Conservation (phyloP, 23 tunicate species). For the Trididemnum miniatum region DNA sequence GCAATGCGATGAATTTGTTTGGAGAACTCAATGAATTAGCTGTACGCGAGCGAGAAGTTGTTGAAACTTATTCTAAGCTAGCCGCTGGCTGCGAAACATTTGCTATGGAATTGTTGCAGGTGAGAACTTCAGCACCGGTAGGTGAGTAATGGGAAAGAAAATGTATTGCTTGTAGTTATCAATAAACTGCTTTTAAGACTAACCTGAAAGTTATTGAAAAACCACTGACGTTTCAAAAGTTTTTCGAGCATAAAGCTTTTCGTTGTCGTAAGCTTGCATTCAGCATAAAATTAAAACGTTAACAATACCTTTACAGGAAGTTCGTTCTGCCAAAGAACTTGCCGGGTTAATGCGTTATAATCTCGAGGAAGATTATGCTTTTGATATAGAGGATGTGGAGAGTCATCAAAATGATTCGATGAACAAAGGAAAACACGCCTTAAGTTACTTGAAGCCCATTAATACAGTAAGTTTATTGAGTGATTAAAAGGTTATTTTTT, state of each 20-base stretch:
- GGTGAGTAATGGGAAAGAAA: too few relatives aligned
- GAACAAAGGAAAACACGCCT: conserved; percentile 30
- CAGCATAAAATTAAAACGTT: too few relatives aligned
- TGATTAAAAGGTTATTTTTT: too few relatives aligned
- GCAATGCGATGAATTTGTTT: conserved; percentile 81
- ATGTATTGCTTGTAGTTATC: too few relatives aligned
- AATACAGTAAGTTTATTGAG: conserved; percentile 52
- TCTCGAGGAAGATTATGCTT: conserved; percentile 64
- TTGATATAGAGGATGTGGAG: conserved; percentile 7
- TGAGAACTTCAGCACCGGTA: too few relatives aligned
- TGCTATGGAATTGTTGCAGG: conserved; percentile 74
- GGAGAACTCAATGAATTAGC: conserved; percentile 71
- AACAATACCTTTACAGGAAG: conserved; percentile 79
- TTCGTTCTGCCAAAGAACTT: conserved; percentile 81
- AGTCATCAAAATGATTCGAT: neutral
- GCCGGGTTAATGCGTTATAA: conserved; percentile 87
- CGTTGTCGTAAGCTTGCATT: too few relatives aligned
- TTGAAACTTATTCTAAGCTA: conserved; percentile 62
- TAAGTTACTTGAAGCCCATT: conserved; percentile 70
- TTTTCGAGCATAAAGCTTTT: too few relatives aligned
- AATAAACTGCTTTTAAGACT: too few relatives aligned
- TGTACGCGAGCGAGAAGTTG: conserved; percentile 81
- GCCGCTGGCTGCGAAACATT: conserved; percentile 77
- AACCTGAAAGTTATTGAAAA: too few relatives aligned
- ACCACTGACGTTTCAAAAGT: too few relatives aligned